Percentiles rank a stretch among this genome's conserved stretches.
Evolutionary conservation across 2,797 vertebrate genomes (phyloP).

Genomic region (Malacoraja senta): DNA sequence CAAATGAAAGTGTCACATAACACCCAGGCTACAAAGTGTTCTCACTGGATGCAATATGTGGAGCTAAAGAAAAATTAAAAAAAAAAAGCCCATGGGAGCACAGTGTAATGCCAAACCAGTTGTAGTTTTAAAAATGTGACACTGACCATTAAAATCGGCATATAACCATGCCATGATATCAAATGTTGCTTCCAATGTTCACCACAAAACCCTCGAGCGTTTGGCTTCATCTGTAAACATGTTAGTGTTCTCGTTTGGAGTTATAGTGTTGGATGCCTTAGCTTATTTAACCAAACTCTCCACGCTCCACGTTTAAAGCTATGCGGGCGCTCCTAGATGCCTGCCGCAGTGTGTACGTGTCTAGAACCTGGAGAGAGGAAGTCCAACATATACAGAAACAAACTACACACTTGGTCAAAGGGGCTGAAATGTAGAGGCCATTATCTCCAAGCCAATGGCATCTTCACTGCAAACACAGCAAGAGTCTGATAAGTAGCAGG

Average conservation of each 20-base stretch:
- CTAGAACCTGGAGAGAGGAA: background rate
- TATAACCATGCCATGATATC: constrained; percentile 3
- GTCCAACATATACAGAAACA: constrained; percentile 3
- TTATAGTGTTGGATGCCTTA: background rate
- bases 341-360: background rate
- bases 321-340: background rate
- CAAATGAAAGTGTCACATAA: background rate
- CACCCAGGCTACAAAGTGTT: background rate
- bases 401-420: background rate
- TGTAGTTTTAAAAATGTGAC: background rate
- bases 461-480: background rate
- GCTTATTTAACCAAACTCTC: constrained; percentile 4
- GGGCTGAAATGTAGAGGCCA: background rate
- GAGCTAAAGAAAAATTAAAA: background rate
- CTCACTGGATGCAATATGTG: constrained; percentile 5
- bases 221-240: constrained; percentile 28
- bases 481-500: background rate
- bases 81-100: background rate
- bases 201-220: constrained; percentile 7
- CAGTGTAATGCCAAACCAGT: background rate
- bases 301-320: constrained; percentile 3
- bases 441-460: background rate
- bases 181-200: constrained; percentile 25
- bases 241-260: background rate
- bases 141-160: background rate